A percentile compares a stretch with the other conserved stretches of the same genome.
Evolutionary conservation across 2,888 invertebrate species (phyloP).

Genomic region (Ectobius pallidus): DNA sequence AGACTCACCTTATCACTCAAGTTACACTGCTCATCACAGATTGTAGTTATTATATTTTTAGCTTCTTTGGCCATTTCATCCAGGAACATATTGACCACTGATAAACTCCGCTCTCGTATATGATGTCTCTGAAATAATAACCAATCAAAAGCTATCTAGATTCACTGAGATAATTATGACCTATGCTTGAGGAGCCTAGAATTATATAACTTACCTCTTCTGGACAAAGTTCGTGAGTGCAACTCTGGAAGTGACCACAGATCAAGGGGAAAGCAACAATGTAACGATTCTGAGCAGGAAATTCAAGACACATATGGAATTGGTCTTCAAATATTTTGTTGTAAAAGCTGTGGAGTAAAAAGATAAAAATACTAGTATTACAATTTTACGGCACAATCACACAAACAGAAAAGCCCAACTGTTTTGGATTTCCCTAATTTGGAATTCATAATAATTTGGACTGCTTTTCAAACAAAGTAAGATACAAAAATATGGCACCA

Average conservation of each 20-base stretch:
- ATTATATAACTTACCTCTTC: slow-evolving; percentile 76
- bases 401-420: not conserved
- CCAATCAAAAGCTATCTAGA: no score
- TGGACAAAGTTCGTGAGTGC: slow-evolving; percentile 97
- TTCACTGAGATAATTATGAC: no score
- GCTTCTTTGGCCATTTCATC: slow-evolving; percentile 99
- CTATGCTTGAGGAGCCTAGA: no score
- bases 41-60: slow-evolving; percentile 97
- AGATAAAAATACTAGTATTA: slow-evolving; percentile 32
- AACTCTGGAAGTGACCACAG: slow-evolving; percentile 97
- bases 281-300: slow-evolving; percentile 97
- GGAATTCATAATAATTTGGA: no score
- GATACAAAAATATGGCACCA: no score
- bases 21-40: slow-evolving; percentile 97
- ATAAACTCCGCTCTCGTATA: slow-evolving; percentile 92
- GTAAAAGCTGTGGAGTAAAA: slow-evolving; percentile 71
- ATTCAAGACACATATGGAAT: slow-evolving; percentile 98
- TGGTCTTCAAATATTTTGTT: slow-evolving; percentile 97
- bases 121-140: slow-evolving; percentile 73
- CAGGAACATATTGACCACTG: slow-evolving; percentile 95
- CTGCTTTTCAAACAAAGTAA: no score
- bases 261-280: slow-evolving; percentile 97
- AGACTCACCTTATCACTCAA: slow-evolving; percentile 84
- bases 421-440: no score
- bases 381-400: slow-evolving; percentile 17